Evolutionary conservation across 2,113 vertebrate species (phyloP), one percentile per base, ranked within the genome.

Genomic region (Hiodon tergisus): DNA sequence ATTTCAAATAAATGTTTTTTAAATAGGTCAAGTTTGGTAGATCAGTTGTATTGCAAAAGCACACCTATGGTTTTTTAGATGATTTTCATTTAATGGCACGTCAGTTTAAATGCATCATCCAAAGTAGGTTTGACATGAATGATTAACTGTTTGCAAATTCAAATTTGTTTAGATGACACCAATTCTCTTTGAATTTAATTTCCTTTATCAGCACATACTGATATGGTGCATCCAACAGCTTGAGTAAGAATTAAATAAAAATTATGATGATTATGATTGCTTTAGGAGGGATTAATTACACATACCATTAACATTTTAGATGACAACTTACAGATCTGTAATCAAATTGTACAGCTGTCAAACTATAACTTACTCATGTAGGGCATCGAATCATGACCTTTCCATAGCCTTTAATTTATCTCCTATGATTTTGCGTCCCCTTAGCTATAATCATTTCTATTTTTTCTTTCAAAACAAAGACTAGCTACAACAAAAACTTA

Each of bases 231-330:
- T 55, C 6, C 5, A 16, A 55, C 2, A 55, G 53, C 5, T 11
- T 47, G 3, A 59, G 5, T 5, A 13, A 50, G 50, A 61, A 61
- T 11, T 6, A 31, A n/a, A 51, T 46, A 60, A 16, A 71, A 69
- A 69, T 11, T 52, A 3, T 55, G 69, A 70, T 70, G 57, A 57
- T 57, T 60, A 61, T 31, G 4, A 62, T 60, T 48, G 13, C 58
- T 61, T 72, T 4, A 61, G 7, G 47, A 51, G 50, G 55, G 47
- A 61, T 72, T 71, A 57, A 16, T 57, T 31, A 57, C 52, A 16
- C n/a, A 60, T 11, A 11, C 5, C 71, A 51, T 72, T 72, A 17
- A n/a, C 58, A 72, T 72, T 72, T 72, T 51, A 48, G 57, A 48
- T 61, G 47, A 72, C 47, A 60, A 14, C 58, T 51, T n/a, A 16